Conservation (phyloP, 2,888 invertebrate genomes). For the Campoletis raptor region DNA sequence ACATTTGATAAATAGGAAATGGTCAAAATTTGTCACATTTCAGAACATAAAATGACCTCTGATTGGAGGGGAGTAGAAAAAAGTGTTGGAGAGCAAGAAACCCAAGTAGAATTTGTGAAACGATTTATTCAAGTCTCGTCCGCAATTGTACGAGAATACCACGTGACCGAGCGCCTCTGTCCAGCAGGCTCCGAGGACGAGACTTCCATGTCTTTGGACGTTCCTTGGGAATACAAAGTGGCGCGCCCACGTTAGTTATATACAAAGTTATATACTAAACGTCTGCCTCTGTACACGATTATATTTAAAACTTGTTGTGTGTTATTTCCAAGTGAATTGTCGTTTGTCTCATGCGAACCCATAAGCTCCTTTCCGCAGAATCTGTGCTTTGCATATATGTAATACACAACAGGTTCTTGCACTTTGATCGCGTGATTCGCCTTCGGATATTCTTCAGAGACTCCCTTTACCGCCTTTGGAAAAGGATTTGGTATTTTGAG, state of each 20-base stretch:
- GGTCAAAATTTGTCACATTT: neutral
- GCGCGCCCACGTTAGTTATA: conserved; percentile 65
- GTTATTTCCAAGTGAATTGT: conserved; percentile 49
- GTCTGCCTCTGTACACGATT: conserved; percentile 28
- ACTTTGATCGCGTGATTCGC: conserved; percentile 51
- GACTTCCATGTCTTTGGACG: conserved; percentile 52
- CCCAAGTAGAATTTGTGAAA: conserved; percentile 25
- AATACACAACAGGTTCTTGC: conserved; percentile 61
- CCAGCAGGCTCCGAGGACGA: conserved; percentile 52
- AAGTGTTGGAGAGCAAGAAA: conserved; percentile 37
- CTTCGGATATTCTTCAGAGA: conserved; percentile 15
- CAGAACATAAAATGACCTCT: neutral
- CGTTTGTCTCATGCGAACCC: conserved; percentile 8
- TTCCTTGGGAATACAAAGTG: conserved; percentile 68
- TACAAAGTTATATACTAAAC: conserved; percentile 32
- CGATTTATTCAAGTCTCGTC: conserved; percentile 64
- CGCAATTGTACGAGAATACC: conserved; percentile 48
- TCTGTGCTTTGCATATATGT: conserved; percentile 53
- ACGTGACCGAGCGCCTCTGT: conserved; percentile 47
- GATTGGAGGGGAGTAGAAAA: neutral
- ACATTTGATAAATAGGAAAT: neutral
- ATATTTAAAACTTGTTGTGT: conserved; percentile 30
- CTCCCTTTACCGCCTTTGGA: neutral
- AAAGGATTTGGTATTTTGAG: too few species aligned
- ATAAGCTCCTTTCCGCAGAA: conserved; percentile 50